Percentiles rank a stretch among this genome's conserved stretches.
phyloP scores from a whole-genome alignment of 2,797 vertebrate species.

The Trachurus trachurus region DNA sequence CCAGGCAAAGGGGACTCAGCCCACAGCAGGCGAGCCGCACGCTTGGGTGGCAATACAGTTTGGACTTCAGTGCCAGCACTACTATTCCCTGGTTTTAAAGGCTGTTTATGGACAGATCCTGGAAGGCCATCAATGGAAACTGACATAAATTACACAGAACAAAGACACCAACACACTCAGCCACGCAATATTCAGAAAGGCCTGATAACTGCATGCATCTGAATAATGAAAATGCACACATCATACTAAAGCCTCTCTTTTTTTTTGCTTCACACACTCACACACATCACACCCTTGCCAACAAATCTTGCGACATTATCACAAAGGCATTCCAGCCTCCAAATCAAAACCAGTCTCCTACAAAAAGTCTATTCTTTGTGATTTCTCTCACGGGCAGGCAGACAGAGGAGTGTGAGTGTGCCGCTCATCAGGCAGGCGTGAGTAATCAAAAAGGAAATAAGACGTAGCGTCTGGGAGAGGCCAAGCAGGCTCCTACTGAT shows the following conservation, averaged over 20 bases:
- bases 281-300: conserved; percentile 49
- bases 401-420: conserved; percentile 73
- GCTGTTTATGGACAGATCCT: conserved; percentile 76
- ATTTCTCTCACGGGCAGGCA: conserved; percentile 62
- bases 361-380: conserved; percentile 72
- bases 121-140: conserved; percentile 72
- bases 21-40: conserved; percentile 64
- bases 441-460: conserved; percentile 83
- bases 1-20: conserved; percentile 64
- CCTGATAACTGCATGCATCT: conserved; percentile 52
- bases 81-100: conserved; percentile 69
- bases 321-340: conserved; percentile 72
- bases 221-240: conserved; percentile 39
- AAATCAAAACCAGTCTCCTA: conserved; percentile 81
- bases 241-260: conserved; percentile 25
- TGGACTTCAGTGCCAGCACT: conserved; percentile 51
- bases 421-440: conserved; percentile 74
- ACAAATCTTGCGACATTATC: conserved; percentile 73
- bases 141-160: conserved; percentile 58
- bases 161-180: conserved; percentile 28
- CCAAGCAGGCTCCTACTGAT: conserved; percentile 71
- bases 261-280: conserved; percentile 29
- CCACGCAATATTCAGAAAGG: conserved; percentile 29
- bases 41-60: conserved; percentile 78
- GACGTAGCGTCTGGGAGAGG: conserved; percentile 79